These are phyloP conservation scores for Gavialis gangeticus DNA, from an alignment of 2,113 vertebrate species.

Conservation along the genomic window DNA sequence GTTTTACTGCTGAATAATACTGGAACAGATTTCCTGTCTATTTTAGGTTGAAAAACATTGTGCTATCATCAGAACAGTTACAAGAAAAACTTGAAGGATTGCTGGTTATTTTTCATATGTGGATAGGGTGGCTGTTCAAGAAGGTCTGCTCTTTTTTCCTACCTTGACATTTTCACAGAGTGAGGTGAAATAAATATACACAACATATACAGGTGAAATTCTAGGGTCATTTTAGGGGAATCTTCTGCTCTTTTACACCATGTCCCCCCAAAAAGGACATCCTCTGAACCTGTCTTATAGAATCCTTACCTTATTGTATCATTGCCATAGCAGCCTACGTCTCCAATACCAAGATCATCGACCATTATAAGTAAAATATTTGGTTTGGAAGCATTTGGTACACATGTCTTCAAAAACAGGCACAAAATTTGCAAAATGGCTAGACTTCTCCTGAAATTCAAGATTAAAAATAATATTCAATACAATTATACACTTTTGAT, in stretches of 20 bases:
- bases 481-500: neutral
- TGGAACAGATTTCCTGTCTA: neutral
- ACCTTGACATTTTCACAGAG: neutral
- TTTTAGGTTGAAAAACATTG: neutral
- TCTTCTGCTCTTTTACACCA: neutral
- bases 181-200: neutral
- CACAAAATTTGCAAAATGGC: neutral
- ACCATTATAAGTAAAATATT: constrained; percentile 88
- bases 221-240: neutral
- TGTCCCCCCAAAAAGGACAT: neutral
- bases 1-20: neutral
- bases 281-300: neutral
- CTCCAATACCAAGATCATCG: constrained; percentile 90
- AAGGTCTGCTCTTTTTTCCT: neutral
- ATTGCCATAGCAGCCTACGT: constrained; percentile 90
- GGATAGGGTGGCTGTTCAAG: neutral
- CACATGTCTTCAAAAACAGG: neutral
- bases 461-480: neutral
- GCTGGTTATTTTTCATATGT: neutral
- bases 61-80: neutral
- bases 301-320: constrained; percentile 83
- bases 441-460: constrained; percentile 25
- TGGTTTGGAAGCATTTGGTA: constrained; percentile 68
- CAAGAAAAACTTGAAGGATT: neutral
- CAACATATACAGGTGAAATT: neutral